Evolutionary conservation across 30 jellyfish, hydroid and myxozoan species (phyloP).

Genomic region (Hydra vulgaris): DNA sequence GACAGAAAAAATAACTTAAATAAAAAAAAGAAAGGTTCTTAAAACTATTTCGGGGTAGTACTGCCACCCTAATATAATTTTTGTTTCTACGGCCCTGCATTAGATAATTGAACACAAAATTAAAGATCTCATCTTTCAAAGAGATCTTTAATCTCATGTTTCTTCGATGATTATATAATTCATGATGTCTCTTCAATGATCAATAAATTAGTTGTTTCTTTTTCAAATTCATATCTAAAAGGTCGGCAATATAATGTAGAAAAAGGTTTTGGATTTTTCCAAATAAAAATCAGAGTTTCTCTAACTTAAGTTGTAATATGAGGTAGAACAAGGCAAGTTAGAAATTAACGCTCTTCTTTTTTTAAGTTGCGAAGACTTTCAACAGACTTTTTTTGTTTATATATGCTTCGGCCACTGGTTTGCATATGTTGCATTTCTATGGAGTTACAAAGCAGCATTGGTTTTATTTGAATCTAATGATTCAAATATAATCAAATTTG

Average conservation of each 20-base stretch:
- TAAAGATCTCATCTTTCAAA: background rate
- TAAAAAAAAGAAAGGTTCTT: too few species aligned
- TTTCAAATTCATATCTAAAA: background rate
- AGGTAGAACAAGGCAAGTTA: background rate
- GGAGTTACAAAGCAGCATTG: too few species aligned
- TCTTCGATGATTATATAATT: too few species aligned
- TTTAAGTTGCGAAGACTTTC: background rate
- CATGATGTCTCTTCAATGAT: too few species aligned
- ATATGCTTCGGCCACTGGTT: background rate
- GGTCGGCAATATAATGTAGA: background rate
- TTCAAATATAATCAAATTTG: too few species aligned
- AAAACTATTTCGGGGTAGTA: too few species aligned
- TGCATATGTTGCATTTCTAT: too few species aligned
- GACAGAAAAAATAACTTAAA: too few species aligned
- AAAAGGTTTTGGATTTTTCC: background rate
- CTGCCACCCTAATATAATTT: too few species aligned
- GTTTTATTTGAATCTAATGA: too few species aligned
- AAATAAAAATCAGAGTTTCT: background rate
- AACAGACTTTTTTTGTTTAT: background rate
- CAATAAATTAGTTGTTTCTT: background rate
- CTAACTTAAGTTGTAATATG: background rate
- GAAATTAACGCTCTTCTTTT: background rate
- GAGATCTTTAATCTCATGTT: too few species aligned
- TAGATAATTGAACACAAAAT: background rate
- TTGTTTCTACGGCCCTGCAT: too few species aligned